A percentile compares a stretch with the other conserved stretches of the same genome.
Evolutionary conservation across 2,797 vertebrate genomes (phyloP).

Genomic region (Hipposideros larvatus): DNA sequence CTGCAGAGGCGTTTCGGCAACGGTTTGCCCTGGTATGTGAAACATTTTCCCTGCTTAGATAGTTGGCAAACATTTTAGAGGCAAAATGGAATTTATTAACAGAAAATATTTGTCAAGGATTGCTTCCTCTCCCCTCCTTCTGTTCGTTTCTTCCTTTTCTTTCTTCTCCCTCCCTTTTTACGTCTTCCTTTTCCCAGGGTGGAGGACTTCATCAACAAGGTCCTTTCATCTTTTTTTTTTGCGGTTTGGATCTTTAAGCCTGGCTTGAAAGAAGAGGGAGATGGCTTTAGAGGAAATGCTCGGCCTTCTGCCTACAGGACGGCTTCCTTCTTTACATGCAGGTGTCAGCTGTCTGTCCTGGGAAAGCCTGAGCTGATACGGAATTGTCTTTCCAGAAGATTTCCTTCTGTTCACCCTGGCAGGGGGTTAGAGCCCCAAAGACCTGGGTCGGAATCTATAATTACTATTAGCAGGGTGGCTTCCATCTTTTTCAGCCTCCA

Average conservation of each 20-base stretch:
- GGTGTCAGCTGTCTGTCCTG: constrained; percentile 36
- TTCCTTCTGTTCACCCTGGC: not conserved
- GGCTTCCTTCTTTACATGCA: constrained; percentile 56
- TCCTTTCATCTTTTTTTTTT: constrained; percentile 80
- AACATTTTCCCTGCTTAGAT: constrained; percentile 88
- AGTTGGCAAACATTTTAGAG: constrained; percentile 88
- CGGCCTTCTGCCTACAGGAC: not conserved
- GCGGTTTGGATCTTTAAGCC: constrained; percentile 78
- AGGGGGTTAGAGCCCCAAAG: not conserved
- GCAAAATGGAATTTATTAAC: constrained; percentile 90
- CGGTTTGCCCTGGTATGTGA: constrained; percentile 86
- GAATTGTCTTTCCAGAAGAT: not conserved
- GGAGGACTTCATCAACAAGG: constrained; percentile 74
- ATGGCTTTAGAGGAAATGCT: constrained; percentile 42
- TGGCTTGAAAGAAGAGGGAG: constrained; percentile 64
- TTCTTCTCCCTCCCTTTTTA: not conserved
- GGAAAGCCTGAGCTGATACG: not conserved
- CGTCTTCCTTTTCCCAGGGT: constrained; percentile 54
- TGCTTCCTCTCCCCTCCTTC: constrained; percentile 63
- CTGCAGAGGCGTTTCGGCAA: constrained; percentile 81
- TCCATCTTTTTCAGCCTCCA: constrained; percentile 5
- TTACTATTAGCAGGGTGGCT: not conserved
- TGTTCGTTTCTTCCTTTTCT: not conserved
- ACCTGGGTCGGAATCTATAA: not conserved
- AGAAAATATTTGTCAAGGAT: constrained; percentile 87